These are phyloP conservation scores for Panagrolaimus sp. DNA, from an alignment of 1,140 invertebrate species.

Conservation along the genomic window DNA sequence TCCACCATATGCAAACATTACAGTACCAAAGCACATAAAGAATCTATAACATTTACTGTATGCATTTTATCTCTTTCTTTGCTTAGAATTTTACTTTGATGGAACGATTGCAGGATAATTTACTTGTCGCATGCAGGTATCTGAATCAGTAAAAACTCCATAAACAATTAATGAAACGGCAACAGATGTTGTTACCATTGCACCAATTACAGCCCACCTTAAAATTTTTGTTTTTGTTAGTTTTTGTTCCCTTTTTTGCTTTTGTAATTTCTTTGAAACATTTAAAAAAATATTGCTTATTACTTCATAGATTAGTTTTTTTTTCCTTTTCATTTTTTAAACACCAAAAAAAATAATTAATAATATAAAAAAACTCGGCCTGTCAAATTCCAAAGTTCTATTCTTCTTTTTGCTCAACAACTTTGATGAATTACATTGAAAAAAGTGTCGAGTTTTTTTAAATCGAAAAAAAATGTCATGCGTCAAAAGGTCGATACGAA, in stretches of 20 bases:
- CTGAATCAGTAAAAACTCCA: constrained; percentile 36
- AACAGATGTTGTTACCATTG: constrained; percentile 53
- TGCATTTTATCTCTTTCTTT: constrained; percentile 13
- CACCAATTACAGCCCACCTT: constrained; percentile 51
- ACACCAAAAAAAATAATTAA: no score
- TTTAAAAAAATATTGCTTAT: not conserved
- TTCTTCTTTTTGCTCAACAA: not conserved
- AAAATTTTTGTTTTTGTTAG: not conserved
- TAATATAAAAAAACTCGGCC: not conserved
- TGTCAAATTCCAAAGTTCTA: not conserved
- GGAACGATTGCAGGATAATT: constrained; percentile 40
- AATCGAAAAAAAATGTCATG: constrained; percentile 11
- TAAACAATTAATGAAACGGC: constrained; percentile 47
- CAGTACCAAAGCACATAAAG: constrained; percentile 58
- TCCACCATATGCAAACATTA: constrained; percentile 61
- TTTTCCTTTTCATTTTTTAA: not conserved
- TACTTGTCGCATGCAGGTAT: constrained; percentile 29
- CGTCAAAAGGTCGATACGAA: constrained; percentile 2
- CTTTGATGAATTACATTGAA: no score
- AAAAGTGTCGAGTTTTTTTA: not conserved
- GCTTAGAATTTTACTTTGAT: constrained; percentile 39
- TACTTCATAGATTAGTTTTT: constrained; percentile 5
- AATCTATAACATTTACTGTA: constrained; percentile 34
- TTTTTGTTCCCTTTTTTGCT: no score
- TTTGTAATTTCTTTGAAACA: not conserved